Conservation (phyloP, 1,140 invertebrate genomes). For the Zaprionus lachaisei region DNA sequence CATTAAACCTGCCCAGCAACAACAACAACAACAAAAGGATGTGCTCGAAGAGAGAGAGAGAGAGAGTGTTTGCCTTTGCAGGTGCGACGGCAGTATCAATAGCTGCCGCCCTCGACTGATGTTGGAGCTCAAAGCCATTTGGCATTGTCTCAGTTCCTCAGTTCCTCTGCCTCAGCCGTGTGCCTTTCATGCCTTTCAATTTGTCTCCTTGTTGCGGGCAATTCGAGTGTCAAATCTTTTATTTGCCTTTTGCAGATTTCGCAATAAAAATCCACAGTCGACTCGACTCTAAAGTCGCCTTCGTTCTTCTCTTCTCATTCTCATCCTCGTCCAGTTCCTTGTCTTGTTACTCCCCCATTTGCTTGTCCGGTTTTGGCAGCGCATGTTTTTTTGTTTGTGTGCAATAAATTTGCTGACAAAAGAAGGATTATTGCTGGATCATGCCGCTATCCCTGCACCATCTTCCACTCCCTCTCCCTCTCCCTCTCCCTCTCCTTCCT, state of each 20-base stretch:
- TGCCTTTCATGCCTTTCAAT: background rate
- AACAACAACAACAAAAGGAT: constrained; percentile 7
- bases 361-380: constrained; percentile 12
- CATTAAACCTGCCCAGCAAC: constrained; percentile 56
- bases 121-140: constrained; percentile 18
- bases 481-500: no score
- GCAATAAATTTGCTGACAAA: constrained; percentile 83
- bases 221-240: constrained; percentile 83
- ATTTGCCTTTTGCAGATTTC: constrained; percentile 83
- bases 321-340: constrained; percentile 1
- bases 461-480: background rate
- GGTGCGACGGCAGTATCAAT: constrained; percentile 51
- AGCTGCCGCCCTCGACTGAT: constrained; percentile 6
- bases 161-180: no score
- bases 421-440: constrained; percentile 81
- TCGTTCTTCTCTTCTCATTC: background rate
- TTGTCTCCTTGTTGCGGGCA: constrained; percentile 50
- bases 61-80: constrained; percentile 68
- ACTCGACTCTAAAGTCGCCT: constrained; percentile 62
- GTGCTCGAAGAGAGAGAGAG: background rate
- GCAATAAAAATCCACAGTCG: constrained; percentile 72
- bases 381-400: constrained; percentile 71
- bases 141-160: constrained; percentile 29
- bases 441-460: constrained; percentile 50
- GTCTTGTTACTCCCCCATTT: background rate